Conservation (phyloP, 2,888 invertebrate species). For the Apamea crenata region DNA sequence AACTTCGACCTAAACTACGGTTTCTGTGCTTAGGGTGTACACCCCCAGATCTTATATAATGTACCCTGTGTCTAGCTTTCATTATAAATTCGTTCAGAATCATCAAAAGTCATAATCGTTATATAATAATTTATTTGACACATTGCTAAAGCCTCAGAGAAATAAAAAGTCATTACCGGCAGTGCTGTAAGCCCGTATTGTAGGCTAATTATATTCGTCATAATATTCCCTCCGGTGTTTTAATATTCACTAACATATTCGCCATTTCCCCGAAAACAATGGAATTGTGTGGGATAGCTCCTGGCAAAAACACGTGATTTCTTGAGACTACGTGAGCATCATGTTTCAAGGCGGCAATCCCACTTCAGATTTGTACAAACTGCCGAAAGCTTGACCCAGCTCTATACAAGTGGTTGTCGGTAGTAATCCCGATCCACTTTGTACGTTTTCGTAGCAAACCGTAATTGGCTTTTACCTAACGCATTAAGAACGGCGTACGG, state of each 20-base stretch:
- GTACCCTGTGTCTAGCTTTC: conserved; percentile 4
- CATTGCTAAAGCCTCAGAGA: conserved; percentile 46
- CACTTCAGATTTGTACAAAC: conserved; percentile 43
- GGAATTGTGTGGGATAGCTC: conserved; percentile 12
- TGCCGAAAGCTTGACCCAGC: conserved; percentile 51
- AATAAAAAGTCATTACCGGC: conserved; percentile 58
- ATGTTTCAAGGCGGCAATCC: conserved; percentile 29
- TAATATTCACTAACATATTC: conserved; percentile 57
- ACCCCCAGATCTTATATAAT: background rate
- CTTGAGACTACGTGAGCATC: background rate
- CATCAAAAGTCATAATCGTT: conserved; percentile 37
- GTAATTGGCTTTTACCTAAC: conserved; percentile 72
- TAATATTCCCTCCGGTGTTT: conserved; percentile 47
- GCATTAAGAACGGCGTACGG: conserved; percentile 71
- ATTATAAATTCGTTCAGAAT: conserved; percentile 30
- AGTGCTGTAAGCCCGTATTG: conserved; percentile 36
- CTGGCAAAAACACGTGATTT: conserved; percentile 16
- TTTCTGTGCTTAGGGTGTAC: background rate
- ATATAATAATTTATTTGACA: conserved; percentile 48
- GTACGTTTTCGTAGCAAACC: conserved; percentile 63
- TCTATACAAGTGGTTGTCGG: conserved; percentile 44
- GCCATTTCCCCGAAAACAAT: conserved; percentile 44
- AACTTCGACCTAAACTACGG: background rate
- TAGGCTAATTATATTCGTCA: conserved; percentile 53
- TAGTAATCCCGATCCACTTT: conserved; percentile 61